Evolutionary conservation across 2,797 vertebrate species (phyloP).

Genomic region (Myotis daubentonii): DNA sequence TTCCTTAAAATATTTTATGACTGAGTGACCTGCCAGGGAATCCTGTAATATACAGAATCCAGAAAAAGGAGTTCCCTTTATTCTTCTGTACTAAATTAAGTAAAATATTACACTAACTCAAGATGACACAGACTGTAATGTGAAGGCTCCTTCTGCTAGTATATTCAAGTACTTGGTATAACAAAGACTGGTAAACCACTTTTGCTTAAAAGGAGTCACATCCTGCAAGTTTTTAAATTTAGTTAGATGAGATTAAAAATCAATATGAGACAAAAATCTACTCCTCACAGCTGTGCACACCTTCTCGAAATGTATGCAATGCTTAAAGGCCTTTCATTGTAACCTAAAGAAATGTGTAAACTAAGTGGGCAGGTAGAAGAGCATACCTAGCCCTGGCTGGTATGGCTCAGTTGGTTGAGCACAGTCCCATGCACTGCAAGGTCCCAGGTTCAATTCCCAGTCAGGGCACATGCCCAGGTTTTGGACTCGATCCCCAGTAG

Average conservation of each 20-base stretch:
- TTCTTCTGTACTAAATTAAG: not conserved
- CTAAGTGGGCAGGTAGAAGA: not conserved
- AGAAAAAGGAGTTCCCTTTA: not conserved
- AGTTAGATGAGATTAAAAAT: not conserved
- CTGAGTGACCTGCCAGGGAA: not conserved
- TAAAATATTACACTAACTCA: not conserved
- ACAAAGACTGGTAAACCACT: not conserved
- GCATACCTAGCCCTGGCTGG: not conserved
- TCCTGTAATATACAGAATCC: not conserved
- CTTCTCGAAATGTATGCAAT: conserved; percentile 4
- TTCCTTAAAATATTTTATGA: conserved; percentile 1
- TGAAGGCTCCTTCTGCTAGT: not conserved
- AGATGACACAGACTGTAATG: conserved; percentile 22
- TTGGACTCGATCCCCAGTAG: not conserved
- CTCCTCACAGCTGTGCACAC: not conserved
- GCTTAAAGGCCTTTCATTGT: not conserved
- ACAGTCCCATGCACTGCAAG: too few species aligned
- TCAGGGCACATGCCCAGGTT: not conserved
- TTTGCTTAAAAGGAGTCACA: conserved; percentile 12
- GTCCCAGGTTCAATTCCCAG: too few species aligned
- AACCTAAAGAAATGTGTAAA: conserved; percentile 1
- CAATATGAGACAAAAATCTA: not conserved
- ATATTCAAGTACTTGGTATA: not conserved
- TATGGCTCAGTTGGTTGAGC: too few species aligned
- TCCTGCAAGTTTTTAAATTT: conserved; percentile 21